Evolutionary conservation across 2,888 invertebrate genomes (phyloP), one percentile per base, ranked within the genome.

Genomic region (Cosmia trapezina): DNA sequence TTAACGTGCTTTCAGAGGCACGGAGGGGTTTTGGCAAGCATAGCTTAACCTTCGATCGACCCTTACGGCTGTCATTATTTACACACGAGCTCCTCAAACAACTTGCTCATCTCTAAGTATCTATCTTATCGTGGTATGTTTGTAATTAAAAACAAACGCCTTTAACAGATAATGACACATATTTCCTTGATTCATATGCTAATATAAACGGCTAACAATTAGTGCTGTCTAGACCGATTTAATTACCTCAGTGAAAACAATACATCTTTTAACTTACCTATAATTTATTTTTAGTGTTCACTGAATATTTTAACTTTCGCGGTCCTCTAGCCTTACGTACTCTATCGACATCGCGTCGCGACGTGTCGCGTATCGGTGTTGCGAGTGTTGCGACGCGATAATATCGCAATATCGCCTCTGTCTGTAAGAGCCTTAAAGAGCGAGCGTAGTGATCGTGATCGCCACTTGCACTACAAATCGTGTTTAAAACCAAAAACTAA

Each of bases 231-330:
- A 67, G 37, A 67, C 67, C 14, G 45, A 63, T n/a, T 33, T 45
- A 51, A 73, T 73, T 19, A 59, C 28, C 12, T 19, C 7, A 47
- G 28, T 73, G n/a, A 14, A 56, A 73, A 73, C n/a, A 28, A 63
- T 57, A 57, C 2, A 41, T 54, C 47, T 73, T n/a, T n/a, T 47
- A 70, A 17, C 19, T 19, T 19, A 14, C 0, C n/a, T n/a, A n/a
- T n/a, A 17, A 5, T 12, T 47, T n/a, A n/a, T 41, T 68, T 53
- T 28, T 17, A 22, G 33, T 53, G 12, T 22, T 33, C n/a, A 8
- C 8, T 33, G 51, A 53, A 22, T 17, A 28, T 64, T 22, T 1
- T 37, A 33, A 47, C 57, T 37, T 63, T 37, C 6, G n/a, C n/a
- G 14, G 2, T 33, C 17, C 33, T 19, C 2, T 28, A n/a, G n/a